Evolutionary conservation across 2,797 vertebrate species (phyloP).

Genomic region (Buceros bicornis): DNA sequence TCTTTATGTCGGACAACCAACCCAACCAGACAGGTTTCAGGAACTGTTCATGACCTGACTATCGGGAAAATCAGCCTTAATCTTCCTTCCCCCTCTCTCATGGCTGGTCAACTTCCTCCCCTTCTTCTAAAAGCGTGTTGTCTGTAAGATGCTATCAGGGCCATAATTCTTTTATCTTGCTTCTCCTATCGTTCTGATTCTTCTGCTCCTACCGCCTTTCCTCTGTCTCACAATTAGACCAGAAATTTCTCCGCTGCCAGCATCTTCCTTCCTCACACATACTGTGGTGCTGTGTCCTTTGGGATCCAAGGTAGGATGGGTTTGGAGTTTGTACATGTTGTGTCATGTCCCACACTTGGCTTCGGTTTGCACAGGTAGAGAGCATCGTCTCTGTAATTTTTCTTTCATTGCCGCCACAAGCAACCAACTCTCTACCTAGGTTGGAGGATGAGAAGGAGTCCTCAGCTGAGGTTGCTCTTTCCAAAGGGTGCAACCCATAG

Average conservation of each 20-base stretch:
- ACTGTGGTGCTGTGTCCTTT: conserved; percentile 44
- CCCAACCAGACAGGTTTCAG: background rate
- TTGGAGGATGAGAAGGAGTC: background rate
- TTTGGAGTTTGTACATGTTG: background rate
- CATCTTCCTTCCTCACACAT: background rate
- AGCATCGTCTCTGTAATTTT: background rate
- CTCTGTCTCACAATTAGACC: background rate
- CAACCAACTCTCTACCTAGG: background rate
- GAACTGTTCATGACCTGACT: conserved; percentile 54
- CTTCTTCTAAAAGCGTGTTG: conserved; percentile 18
- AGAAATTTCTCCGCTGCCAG: conserved; percentile 24
- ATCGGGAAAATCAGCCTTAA: conserved; percentile 40
- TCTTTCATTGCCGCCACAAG: background rate
- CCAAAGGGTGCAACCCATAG: background rate
- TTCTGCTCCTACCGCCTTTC: background rate
- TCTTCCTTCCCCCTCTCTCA: conserved; percentile 58
- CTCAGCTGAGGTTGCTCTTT: background rate
- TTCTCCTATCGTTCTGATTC: conserved; percentile 34
- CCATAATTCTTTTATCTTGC: conserved; percentile 24
- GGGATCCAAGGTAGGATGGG: conserved; percentile 39
- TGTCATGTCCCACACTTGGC: conserved; percentile 43
- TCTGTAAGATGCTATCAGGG: conserved; percentile 29
- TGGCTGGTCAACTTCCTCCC: conserved; percentile 9
- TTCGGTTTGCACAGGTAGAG: conserved; percentile 42
- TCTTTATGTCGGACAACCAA: background rate